Conservation (phyloP, 1,140 invertebrate species). For the Neotoxoptera formosana region DNA sequence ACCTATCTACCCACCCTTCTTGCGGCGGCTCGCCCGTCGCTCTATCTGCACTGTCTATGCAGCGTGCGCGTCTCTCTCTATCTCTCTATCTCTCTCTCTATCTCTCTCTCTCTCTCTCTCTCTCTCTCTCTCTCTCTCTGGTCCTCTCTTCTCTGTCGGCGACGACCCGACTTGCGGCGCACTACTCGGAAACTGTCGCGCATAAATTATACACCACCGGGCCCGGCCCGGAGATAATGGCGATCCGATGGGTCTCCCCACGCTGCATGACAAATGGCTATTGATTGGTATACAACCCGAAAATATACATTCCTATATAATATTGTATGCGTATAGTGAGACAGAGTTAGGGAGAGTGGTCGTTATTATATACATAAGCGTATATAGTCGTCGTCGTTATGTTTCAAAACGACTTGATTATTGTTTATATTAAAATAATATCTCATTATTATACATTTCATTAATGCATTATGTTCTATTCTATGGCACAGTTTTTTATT, state of each 20-base stretch:
- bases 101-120: background rate
- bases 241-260: constrained; percentile 9
- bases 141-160: background rate
- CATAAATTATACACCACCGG: constrained; percentile 20
- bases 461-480: background rate
- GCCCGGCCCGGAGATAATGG: constrained; percentile 37
- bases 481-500: background rate
- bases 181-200: constrained; percentile 20
- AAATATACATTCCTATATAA: background rate
- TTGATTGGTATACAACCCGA: background rate
- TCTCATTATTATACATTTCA: background rate
- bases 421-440: background rate
- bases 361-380: background rate
- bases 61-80: background rate
- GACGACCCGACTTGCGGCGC: background rate
- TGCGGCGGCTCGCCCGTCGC: background rate
- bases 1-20: background rate
- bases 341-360: background rate
- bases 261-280: constrained; percentile 34
- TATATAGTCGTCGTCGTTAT: background rate
- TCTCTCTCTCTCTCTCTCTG: background rate
- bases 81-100: background rate
- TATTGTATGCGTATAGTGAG: background rate
- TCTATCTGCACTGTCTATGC: background rate
- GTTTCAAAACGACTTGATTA: background rate